Conservation (phyloP, 2,113 vertebrate genomes). For the Oryzias melastigma region DNA sequence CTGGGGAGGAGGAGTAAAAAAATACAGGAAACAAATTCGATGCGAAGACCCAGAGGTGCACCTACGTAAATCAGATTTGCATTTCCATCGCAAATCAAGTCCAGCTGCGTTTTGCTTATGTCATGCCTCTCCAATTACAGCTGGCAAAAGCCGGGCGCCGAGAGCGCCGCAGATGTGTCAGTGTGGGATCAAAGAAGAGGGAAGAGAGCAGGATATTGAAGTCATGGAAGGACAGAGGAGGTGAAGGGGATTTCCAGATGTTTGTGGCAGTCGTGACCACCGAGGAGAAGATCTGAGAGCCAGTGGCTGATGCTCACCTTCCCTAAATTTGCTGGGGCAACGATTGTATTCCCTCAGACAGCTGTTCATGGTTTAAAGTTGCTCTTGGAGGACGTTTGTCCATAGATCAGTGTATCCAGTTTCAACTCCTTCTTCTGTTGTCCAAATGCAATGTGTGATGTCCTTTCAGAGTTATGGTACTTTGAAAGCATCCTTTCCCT, state of each 20-base stretch:
- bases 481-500: too few species aligned
- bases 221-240: neutral
- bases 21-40: conserved; percentile 21
- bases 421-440: too few species aligned
- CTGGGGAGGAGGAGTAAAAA: conserved; percentile 6
- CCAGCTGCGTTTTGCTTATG: conserved; percentile 42
- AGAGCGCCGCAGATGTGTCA: conserved; percentile 20
- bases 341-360: neutral
- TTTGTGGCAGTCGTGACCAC: neutral
- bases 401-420: too few species aligned
- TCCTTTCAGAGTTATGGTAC: too few species aligned
- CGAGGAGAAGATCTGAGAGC: neutral
- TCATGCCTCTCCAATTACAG: conserved; percentile 53
- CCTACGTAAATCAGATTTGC: conserved; percentile 41
- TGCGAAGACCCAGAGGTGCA: conserved; percentile 27
- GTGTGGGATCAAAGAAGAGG: conserved; percentile 37
- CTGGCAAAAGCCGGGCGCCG: conserved; percentile 30
- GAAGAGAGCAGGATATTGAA: conserved; percentile 16
- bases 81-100: conserved; percentile 33
- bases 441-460: too few species aligned
- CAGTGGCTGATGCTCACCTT: neutral
- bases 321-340: neutral
- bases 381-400: too few species aligned
- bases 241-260: conserved; percentile 15
- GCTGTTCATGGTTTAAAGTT: too few species aligned